phyloP scores from a whole-genome alignment of 2,113 vertebrate species.

The Lates calcarifer region DNA sequence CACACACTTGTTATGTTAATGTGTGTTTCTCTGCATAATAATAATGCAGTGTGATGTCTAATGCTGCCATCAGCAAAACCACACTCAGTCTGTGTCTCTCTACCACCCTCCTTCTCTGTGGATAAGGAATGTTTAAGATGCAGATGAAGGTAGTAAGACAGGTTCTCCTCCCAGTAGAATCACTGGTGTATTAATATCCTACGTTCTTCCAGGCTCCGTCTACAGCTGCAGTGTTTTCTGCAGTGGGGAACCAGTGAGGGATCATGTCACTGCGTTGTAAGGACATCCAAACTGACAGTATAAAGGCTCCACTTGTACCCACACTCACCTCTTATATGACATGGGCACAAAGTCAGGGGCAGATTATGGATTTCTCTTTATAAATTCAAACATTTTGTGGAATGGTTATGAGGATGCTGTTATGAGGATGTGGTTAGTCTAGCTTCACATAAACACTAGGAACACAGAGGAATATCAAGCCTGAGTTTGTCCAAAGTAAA shows the following conservation, averaged over 20 bases:
- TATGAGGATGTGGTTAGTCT: not conserved
- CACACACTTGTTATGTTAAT: constrained; percentile 68
- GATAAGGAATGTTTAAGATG: constrained; percentile 60
- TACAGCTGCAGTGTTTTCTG: constrained; percentile 36
- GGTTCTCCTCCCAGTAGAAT: constrained; percentile 66
- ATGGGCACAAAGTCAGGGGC: not conserved
- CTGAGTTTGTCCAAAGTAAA: too few species aligned
- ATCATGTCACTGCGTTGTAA: not conserved
- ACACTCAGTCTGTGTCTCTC: constrained; percentile 31
- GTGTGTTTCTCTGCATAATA: constrained; percentile 72
- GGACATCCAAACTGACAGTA: not conserved
- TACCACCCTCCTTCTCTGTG: constrained; percentile 30
- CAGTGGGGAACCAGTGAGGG: constrained; percentile 34
- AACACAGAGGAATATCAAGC: not conserved
- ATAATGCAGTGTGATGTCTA: constrained; percentile 72
- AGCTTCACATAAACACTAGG: not conserved
- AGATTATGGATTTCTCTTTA: not conserved
- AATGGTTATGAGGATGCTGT: not conserved
- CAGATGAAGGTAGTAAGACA: constrained; percentile 55
- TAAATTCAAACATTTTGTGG: not conserved
- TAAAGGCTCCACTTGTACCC: not conserved
- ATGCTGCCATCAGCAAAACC: constrained; percentile 70
- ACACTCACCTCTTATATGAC: constrained; percentile 13
- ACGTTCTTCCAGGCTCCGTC: constrained; percentile 20
- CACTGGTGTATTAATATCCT: constrained; percentile 55